Percentiles rank a stretch among this genome's conserved stretches.
Conservation (phyloP, 2,113 vertebrate genomes). For the Nematolebias whitei region DNA sequence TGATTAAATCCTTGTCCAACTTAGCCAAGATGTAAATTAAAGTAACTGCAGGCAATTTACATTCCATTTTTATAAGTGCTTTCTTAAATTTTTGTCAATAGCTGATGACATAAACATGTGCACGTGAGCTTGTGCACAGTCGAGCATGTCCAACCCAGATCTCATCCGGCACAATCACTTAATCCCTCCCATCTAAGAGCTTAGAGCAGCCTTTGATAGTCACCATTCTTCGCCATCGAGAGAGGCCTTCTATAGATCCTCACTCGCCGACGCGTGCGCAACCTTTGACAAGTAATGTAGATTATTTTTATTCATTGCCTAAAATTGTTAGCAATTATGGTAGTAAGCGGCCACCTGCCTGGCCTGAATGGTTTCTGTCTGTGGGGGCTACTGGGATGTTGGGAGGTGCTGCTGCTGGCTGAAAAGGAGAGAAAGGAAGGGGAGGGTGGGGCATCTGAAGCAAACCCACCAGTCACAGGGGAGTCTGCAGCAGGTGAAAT, state of each 20-base stretch:
- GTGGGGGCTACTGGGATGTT: constrained; percentile 85
- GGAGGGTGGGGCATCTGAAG: constrained; percentile 87
- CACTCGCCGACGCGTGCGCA: constrained; percentile 98
- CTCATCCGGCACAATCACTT: constrained; percentile 82
- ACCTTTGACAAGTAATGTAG: constrained; percentile 99
- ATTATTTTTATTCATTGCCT: constrained; percentile 99
- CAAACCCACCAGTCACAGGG: constrained; percentile 85
- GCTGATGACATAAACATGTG: constrained; percentile 45
- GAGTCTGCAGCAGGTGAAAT: constrained; percentile 97
- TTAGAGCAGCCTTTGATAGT: constrained; percentile 94
- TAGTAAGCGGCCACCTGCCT: constrained; percentile 99
- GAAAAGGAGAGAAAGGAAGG: constrained; percentile 55
- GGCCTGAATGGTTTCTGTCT: constrained; percentile 98
- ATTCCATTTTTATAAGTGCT: constrained; percentile 31
- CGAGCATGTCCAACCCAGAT: constrained; percentile 69
- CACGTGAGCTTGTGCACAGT: constrained; percentile 49
- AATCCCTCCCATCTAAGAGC: constrained; percentile 90
- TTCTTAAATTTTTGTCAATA: constrained; percentile 20
- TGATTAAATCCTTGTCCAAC: constrained; percentile 31
- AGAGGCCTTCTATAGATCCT: constrained; percentile 99
- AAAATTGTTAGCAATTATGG: constrained; percentile 99
- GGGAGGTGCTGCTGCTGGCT: constrained; percentile 65
- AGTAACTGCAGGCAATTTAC: constrained; percentile 9
- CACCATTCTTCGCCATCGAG: constrained; percentile 98
- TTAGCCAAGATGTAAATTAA: background rate